Base-by-base conservation (phyloP, 2,797 vertebrate species). In the Mormyrus hasselquistii region DNA sequence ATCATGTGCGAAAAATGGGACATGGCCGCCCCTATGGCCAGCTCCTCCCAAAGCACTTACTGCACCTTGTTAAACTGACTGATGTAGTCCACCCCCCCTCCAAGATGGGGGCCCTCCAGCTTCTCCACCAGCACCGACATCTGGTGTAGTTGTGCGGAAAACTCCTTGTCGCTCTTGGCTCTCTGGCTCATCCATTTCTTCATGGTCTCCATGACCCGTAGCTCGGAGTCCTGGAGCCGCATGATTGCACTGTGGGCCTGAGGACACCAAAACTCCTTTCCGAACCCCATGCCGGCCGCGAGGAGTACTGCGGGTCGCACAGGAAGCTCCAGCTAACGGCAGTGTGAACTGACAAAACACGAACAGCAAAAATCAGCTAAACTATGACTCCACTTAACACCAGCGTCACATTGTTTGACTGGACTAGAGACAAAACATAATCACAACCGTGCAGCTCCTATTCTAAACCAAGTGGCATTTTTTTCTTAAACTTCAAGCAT, bases 101-200 rank as follows among this genome's bases (percentile, higher is more conserved):
- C 91, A 50, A 94, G 93, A 92, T 96, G 95, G 0, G 96, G 86
- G 0, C 95, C 88, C 19, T 98, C 98, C 93, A 97, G 92, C 91
- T 96, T 97, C 90, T 97, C 97, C 76, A 95, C 96, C 73, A 96
- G 91, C 76, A 92, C 91, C 19, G 94, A 94, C 97, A 99, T 98
- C 91, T 98, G 96, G 89, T 98, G 98, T 90, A 99, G 95, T 93
- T 98, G 95, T 2, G 94, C 93, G 0, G 97, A 97, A 0, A 99
- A 99, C 87, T 99, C 98, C 2, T 97, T 93, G 93, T 99, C 98
- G 0, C 97, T 98, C 95, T 97, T 99, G 0, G 97, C 96, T 0
- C 98, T 95, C 94, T 99, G 98, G 1, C 93, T 95, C 96, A 99
- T 98, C 98, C 98, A 99, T 92, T 97, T 99, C 93, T 96, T 98